Evolutionary conservation across 2,797 vertebrate species (phyloP), one percentile per base, ranked within the genome.

Genomic region (Premnoplex brunnescens): DNA sequence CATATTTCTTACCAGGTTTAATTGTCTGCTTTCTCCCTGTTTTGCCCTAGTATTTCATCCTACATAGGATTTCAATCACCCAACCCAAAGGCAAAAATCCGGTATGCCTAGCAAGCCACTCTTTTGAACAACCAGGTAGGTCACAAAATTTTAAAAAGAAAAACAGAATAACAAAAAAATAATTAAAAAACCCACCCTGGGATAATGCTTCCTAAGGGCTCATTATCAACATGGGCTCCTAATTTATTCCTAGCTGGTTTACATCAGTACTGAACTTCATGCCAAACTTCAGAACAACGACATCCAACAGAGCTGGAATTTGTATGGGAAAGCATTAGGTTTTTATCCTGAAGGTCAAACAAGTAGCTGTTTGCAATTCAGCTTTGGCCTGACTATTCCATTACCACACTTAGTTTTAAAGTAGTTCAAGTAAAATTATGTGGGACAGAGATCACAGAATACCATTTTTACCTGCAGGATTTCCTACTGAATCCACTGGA

Each of bases 351-450:
- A 90, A 95, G 80, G 89, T 94, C 95, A 96, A 96, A 95, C 44
- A 93, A 96, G 96, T 97, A 97, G 96, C 89, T 91, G 80, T 74
- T 95, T 90, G 91, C 52, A 86, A 71, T 94, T 94, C 94, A 79
- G 59, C 46, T 75, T 91, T 94, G 77, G 80, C 74, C 56, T 82
- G 71, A 49, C 59, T 96, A 63, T 63, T 91, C 48, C 52, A 85
- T 73, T 71, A 82, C 85, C 60, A 93, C 91, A 91, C 73, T 63
- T 36, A 43, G 28, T 71, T 89, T 91, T 88, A 75, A 81, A 94
- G 59, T 27, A 73, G 34, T 90, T 89, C 22, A 86, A 75, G 32
- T 51, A 80, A 92, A 91, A 81, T 43, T 72, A 20, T 6, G 4
- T 73, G 37, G 24, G 52, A 52, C 52, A 46, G 22, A 71, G 27